Conservation (phyloP, 2,888 invertebrate genomes). For the Petrophora chlorosata region DNA sequence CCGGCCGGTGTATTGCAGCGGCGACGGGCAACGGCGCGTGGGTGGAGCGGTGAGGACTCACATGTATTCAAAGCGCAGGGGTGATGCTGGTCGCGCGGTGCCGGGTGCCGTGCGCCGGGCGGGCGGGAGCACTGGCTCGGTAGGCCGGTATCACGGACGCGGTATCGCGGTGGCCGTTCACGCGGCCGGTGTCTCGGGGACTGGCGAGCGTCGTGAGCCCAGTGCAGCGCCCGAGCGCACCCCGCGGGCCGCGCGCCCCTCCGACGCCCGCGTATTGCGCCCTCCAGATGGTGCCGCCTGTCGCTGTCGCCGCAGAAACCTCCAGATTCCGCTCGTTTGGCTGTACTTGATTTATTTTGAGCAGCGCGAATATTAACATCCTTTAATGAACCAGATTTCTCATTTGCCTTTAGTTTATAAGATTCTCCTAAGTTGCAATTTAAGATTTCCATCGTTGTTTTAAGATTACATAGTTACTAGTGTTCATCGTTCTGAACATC, state of each 20-base stretch:
- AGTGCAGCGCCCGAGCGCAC: conserved; percentile 70
- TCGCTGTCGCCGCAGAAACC: conserved; percentile 55
- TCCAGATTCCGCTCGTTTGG: conserved; percentile 48
- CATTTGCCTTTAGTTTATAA: not conserved
- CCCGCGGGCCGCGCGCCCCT: conserved; percentile 59
- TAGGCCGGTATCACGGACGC: conserved; percentile 36
- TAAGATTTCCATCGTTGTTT: too few species aligned
- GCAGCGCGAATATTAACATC: not conserved
- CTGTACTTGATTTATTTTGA: not conserved
- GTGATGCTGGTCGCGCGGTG: conserved; percentile 61
- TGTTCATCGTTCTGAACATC: not conserved
- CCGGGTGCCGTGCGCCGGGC: too few species aligned
- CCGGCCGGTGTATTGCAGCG: conserved; percentile 1
- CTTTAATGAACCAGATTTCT: not conserved
- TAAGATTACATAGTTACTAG: too few species aligned
- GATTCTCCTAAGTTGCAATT: not conserved
- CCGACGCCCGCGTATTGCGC: conserved; percentile 67
- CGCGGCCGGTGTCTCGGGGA: conserved; percentile 82
- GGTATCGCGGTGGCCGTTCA: conserved; percentile 77
- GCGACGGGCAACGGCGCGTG: not conserved
- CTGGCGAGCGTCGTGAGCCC: conserved; percentile 68
- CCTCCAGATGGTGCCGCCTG: conserved; percentile 68
- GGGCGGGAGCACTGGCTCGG: conserved; percentile 52
- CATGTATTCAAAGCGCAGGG: conserved; percentile 65
- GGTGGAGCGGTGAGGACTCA: conserved; percentile 59